Evolutionary conservation across 2,113 vertebrate species (phyloP).

Genomic region (Anoplopoma fimbria): DNA sequence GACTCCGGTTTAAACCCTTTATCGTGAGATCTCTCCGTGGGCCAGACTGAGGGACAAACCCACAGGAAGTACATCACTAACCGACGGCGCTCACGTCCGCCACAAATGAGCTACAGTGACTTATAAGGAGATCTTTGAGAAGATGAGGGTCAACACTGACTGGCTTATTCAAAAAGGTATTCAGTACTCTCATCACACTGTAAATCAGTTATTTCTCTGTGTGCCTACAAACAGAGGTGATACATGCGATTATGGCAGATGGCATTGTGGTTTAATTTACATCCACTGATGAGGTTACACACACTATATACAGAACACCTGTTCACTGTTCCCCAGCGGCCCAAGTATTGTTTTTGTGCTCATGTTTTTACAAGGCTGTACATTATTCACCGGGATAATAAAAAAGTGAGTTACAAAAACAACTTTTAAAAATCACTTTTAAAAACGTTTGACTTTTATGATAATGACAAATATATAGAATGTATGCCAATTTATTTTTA

Average conservation of each 20-base stretch:
- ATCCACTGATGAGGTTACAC: constrained; percentile 53
- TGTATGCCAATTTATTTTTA: not conserved
- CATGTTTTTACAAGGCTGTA: constrained; percentile 45
- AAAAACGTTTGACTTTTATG: too few species aligned
- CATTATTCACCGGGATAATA: constrained; percentile 21
- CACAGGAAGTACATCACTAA: constrained; percentile 77
- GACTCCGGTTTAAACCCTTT: constrained; percentile 66
- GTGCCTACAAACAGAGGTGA: constrained; percentile 11
- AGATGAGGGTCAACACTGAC: not conserved
- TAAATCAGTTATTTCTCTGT: not conserved
- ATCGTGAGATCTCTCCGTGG: constrained; percentile 75
- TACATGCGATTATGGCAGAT: constrained; percentile 41
- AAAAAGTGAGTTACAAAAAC: not conserved
- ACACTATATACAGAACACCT: constrained; percentile 64
- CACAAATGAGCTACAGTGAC: constrained; percentile 55
- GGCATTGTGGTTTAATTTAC: constrained; percentile 58
- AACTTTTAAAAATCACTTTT: not conserved
- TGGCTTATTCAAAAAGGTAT: not conserved
- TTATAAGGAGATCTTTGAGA: constrained; percentile 67
- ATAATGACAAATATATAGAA: not conserved
- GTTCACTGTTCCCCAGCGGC: constrained; percentile 54
- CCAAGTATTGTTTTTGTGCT: constrained; percentile 44
- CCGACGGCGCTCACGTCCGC: constrained; percentile 63
- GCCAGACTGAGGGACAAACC: constrained; percentile 73
- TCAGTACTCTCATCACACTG: not conserved